These are phyloP conservation scores for Nanger granti DNA, from an alignment of 2,113 vertebrate genomes.

Conservation along the genomic window DNA sequence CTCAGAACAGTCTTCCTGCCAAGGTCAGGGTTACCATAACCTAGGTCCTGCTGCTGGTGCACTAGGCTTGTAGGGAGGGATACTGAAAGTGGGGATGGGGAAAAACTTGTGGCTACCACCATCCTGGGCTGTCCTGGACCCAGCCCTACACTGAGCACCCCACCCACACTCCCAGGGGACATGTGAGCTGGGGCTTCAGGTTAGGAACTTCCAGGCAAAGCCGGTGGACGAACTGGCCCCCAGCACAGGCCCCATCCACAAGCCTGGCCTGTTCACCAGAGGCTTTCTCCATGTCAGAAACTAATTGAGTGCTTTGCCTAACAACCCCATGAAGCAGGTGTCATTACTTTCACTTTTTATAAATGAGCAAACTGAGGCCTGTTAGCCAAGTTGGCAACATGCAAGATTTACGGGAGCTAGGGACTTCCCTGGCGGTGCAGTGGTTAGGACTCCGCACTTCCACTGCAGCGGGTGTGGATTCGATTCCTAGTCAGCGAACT, in stretches of 20 bases:
- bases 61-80: not conserved
- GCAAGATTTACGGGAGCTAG: not conserved
- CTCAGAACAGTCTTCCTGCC: not conserved
- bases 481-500: not conserved
- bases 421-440: not conserved
- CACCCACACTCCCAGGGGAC: not conserved
- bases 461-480: not conserved
- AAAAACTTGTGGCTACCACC: not conserved
- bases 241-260: rapidly evolving
- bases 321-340: not conserved
- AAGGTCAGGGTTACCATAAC: not conserved
- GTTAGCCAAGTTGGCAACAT: not conserved
- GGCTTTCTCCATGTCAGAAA: not conserved
- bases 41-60: not conserved
- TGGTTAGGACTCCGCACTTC: not conserved
- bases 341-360: not conserved
- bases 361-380: not conserved
- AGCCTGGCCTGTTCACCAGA: not conserved
- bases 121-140: not conserved
- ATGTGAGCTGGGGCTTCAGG: not conserved
- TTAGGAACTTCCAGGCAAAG: not conserved
- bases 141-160: not conserved
- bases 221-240: rapidly evolving
- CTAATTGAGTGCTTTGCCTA: not conserved
- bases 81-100: not conserved